Percentiles rank a stretch among this genome's conserved stretches.
Conservation (phyloP, 2,113 vertebrate species). For the Tringa solitaria region DNA sequence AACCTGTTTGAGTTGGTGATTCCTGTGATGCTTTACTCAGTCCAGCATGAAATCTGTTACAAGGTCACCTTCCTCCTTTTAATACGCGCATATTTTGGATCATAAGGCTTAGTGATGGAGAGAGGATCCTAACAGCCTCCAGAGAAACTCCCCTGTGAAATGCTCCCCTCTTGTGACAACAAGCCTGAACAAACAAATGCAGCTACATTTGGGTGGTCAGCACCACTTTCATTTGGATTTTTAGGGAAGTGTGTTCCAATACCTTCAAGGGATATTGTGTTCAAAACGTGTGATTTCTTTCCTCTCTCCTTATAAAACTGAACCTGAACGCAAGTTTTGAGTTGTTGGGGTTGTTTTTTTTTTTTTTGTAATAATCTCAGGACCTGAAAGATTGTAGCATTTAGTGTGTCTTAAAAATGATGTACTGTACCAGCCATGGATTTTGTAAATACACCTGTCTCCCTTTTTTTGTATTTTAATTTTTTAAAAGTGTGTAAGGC, state of each 20-base stretch:
- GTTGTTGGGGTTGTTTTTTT: conserved; percentile 32
- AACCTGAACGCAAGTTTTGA: conserved; percentile 78
- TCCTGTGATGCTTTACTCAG: conserved; percentile 9
- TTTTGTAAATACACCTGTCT: conserved; percentile 83
- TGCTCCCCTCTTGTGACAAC: conserved; percentile 3
- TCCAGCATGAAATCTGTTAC: neutral
- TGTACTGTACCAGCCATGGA: conserved; percentile 86
- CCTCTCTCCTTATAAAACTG: conserved; percentile 72
- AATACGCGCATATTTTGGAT: neutral
- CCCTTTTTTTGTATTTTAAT: conserved; percentile 81
- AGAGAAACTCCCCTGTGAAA: neutral
- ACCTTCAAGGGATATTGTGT: conserved; percentile 70
- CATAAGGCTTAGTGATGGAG: conserved; percentile 38
- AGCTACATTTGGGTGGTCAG: conserved; percentile 39
- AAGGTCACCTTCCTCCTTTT: conserved; percentile 1
- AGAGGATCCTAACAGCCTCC: neutral
- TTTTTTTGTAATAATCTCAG: conserved; percentile 83
- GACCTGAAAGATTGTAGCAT: conserved; percentile 87
- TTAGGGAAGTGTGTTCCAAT: conserved; percentile 59
- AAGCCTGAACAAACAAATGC: conserved; percentile 17
- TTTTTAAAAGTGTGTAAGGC: conserved; percentile 72
- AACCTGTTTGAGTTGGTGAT: conserved; percentile 20
- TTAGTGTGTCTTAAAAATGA: conserved; percentile 87
- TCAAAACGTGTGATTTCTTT: conserved; percentile 68
- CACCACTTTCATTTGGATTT: conserved; percentile 17